Base-by-base conservation (phyloP, 2,888 invertebrate species). In the Spodoptera littoralis region DNA sequence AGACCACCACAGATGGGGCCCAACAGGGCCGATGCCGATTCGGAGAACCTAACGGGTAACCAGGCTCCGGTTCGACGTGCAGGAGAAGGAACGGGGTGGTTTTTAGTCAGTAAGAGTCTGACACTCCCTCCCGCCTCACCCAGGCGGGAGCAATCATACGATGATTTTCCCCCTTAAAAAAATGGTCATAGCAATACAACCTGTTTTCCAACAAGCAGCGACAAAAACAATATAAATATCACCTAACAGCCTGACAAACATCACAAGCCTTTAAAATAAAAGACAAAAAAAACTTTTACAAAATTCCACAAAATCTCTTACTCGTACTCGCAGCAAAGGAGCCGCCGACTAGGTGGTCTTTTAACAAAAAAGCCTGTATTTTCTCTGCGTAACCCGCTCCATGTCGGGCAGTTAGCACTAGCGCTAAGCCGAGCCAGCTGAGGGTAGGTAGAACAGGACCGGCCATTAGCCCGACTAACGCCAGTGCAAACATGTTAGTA, bases 401-500 rank as follows among this genome's bases (percentile, higher is more conserved):
- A 41, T 69, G 72, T 57, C 52, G 55, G 48, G 57, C 64, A 65
- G 73, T 79, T 77, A 79, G 79, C 79, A 77, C 77, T 64, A 49
- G 51, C 52, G 63, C 57, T 65, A 77, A 77, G 73, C 70, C 52
- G 61, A 57, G 66, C 68, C 66, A 64, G 55, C 55, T 53, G 65
- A 61, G 65, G 74, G 61, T 70, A 65, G 73, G 71, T 58, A 81
- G 84, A 86, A 85, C 85, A 88, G 85, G 82, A 71, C 80, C 66
- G 78, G 82, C 90, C 90, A 91, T 90, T 91, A 92, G 88, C 79
- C 79, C 77, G 79, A 65, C 80, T 87, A 89, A 88, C 88, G 88
- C 83, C 80, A 84, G 72, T 79, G 82, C 88, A 91, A 91, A 90
- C 88, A 90, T 85, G 89, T 88, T 61, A 43, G 80, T 76, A 88